Percentiles rank a stretch among this genome's conserved stretches.
Conservation (phyloP, 1,140 invertebrate genomes). For the Aphidius gifuensis region DNA sequence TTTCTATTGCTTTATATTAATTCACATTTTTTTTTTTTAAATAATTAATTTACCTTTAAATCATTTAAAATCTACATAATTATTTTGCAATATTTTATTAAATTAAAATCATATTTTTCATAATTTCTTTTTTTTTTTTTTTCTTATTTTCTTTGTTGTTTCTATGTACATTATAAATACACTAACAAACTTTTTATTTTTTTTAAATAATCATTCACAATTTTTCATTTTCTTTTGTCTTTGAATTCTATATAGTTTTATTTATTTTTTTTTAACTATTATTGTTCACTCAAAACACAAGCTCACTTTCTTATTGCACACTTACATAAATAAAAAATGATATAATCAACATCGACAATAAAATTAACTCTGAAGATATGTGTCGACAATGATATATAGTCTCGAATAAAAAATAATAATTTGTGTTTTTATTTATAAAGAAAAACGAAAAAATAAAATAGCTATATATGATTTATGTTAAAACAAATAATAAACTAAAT, state of each 20-base stretch:
- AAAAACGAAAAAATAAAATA: neutral
- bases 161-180: conserved; percentile 56
- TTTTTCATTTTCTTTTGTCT: conserved; percentile 9
- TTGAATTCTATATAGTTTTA: no score
- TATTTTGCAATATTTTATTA: no score
- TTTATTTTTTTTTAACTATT: conserved; percentile 15
- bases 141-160: conserved; percentile 22
- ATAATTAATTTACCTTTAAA: conserved; percentile 1
- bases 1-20: conserved; percentile 25
- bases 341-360: conserved; percentile 10
- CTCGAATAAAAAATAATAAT: conserved; percentile 15
- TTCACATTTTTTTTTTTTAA: neutral
- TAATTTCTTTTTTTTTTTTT: conserved; percentile 4
- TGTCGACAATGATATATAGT: conserved; percentile 11
- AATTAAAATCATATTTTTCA: conserved; percentile 1
- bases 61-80: neutral
- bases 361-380: conserved; percentile 8
- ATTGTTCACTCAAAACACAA: conserved; percentile 1
- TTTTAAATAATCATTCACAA: conserved; percentile 21
- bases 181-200: conserved; percentile 23
- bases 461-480: neutral
- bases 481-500: neutral
- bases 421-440: neutral
- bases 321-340: conserved; percentile 9
- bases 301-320: conserved; percentile 21